These are phyloP conservation scores for Rhinichthys klamathensis DNA, from an alignment of 2,113 vertebrate species.

Conservation along the genomic window DNA sequence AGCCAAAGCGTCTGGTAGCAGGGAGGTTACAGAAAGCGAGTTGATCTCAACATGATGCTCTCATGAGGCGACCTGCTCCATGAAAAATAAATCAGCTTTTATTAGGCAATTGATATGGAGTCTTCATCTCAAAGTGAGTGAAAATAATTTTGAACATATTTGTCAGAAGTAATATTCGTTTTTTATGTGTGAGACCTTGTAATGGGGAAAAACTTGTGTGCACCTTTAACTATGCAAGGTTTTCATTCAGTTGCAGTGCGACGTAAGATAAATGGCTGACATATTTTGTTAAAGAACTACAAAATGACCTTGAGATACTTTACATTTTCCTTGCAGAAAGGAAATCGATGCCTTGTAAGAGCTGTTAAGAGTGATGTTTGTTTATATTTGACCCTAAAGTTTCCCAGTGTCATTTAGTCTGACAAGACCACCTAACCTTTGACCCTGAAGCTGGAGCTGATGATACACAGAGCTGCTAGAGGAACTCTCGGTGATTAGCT, in stretches of 20 bases:
- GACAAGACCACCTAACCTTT: neutral
- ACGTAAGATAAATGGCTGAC: neutral
- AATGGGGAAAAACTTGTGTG: neutral
- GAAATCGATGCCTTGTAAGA: neutral
- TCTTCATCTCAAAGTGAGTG: neutral
- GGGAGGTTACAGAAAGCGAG: neutral
- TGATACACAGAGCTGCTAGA: neutral
- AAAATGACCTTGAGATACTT: neutral
- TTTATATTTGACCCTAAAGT: neutral
- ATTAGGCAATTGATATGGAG: neutral
- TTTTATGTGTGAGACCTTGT: neutral
- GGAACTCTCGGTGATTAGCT: neutral
- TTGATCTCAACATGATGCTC: neutral
- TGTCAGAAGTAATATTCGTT: neutral
- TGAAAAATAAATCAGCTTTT: neutral
- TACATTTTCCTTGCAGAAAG: neutral
- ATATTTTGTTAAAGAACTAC: neutral
- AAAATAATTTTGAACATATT: neutral
- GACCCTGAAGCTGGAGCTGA: neutral
- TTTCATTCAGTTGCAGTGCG: neutral
- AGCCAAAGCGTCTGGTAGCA: neutral
- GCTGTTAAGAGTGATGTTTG: neutral
- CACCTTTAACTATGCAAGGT: neutral
- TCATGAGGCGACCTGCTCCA: neutral
- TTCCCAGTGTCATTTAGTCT: neutral